Evolutionary conservation across 2,888 invertebrate species (phyloP).

Genomic region (Rhingia campestris): DNA sequence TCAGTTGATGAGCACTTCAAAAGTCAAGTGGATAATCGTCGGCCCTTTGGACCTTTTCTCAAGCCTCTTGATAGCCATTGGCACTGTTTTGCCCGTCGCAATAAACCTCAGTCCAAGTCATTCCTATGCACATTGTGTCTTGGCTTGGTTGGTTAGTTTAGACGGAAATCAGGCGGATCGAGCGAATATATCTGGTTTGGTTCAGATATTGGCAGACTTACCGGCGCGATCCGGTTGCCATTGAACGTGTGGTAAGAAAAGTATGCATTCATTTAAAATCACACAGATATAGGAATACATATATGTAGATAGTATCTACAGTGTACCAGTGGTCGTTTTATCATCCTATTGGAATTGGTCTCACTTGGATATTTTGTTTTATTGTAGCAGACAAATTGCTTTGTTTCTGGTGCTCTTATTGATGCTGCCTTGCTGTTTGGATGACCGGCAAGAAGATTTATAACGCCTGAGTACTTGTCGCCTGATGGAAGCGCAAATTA

Average conservation of each 20-base stretch:
- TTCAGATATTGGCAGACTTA: constrained; percentile 78
- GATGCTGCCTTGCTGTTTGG: constrained; percentile 2
- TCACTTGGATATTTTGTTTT: not conserved
- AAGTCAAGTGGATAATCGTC: not conserved
- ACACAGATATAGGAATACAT: constrained; percentile 4
- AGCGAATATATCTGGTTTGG: constrained; percentile 81
- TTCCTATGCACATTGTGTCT: not conserved
- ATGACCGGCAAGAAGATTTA: constrained; percentile 24
- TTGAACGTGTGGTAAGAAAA: constrained; percentile 76
- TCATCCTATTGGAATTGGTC: not conserved
- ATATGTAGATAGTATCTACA: not conserved
- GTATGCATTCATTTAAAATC: constrained; percentile 46
- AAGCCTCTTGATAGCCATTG: not conserved
- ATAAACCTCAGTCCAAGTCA: not conserved
- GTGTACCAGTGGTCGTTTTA: too few relatives aligned
- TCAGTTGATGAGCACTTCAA: not conserved
- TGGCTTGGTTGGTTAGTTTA: constrained; percentile 24
- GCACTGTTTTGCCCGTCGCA: not conserved
- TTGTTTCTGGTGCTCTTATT: not conserved
- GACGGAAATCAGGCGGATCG: constrained; percentile 73
- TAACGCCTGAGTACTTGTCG: not conserved
- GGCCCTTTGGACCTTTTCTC: not conserved
- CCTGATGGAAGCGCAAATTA: constrained; percentile 4
- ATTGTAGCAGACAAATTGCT: not conserved
- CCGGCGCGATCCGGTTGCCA: constrained; percentile 80